Conservation (phyloP, 2,797 vertebrate species). For the Danio albolineatus region DNA sequence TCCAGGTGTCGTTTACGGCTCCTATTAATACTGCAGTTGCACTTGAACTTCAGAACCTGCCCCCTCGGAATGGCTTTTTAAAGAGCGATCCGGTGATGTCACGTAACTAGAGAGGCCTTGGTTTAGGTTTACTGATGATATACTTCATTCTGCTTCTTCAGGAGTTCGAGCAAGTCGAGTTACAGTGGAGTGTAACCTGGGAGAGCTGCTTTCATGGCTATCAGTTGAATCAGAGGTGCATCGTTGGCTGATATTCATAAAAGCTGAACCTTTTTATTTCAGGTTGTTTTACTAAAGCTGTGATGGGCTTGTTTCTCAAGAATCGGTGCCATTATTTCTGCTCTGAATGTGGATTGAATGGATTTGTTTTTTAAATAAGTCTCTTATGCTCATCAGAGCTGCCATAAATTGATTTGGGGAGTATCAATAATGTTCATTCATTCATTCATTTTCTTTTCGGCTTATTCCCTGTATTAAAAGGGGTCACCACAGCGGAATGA, state of each 20-base stretch:
- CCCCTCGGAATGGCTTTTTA: slow-evolving; percentile 59
- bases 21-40: slow-evolving; percentile 74
- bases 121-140: slow-evolving; percentile 61
- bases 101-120: slow-evolving; percentile 55
- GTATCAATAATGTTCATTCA: too few species aligned
- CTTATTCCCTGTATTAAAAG: too few species aligned
- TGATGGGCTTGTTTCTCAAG: too few species aligned
- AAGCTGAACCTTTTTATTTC: not conserved
- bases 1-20: slow-evolving; percentile 67
- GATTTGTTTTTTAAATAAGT: too few species aligned
- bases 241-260: not conserved
- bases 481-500: too few species aligned
- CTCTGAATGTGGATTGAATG: too few species aligned
- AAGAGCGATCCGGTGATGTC: slow-evolving; percentile 66
- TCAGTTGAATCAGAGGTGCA: slow-evolving; percentile 19
- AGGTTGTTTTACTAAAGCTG: too few species aligned
- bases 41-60: slow-evolving; percentile 70
- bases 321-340: too few species aligned
- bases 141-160: slow-evolving; percentile 49
- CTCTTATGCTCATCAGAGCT: too few species aligned
- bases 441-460: too few species aligned
- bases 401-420: too few species aligned
- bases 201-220: slow-evolving; percentile 4
- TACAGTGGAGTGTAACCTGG: slow-evolving; percentile 47
- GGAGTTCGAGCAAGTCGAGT: slow-evolving; percentile 45